These are phyloP conservation scores for Pseudomyrmex dendroicus DNA, from an alignment of 1,140 invertebrate species.

Conservation along the genomic window DNA sequence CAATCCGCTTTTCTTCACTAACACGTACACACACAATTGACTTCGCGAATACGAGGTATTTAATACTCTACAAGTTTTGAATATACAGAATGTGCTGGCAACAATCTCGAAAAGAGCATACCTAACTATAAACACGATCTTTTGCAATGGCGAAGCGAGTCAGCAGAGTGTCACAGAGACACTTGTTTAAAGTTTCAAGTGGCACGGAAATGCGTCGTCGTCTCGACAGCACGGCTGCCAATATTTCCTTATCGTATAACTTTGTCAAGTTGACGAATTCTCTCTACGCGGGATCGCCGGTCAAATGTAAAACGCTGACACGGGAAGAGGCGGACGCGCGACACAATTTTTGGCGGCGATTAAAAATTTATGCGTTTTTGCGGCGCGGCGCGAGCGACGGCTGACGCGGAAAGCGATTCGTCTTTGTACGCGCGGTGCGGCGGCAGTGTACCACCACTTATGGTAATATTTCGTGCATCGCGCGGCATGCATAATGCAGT, in stretches of 20 bases:
- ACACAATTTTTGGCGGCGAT: slow-evolving; percentile 20
- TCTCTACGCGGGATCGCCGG: not conserved
- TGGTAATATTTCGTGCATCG: slow-evolving; percentile 71
- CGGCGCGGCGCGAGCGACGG: too few species aligned
- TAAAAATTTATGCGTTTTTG: slow-evolving; percentile 13
- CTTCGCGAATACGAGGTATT: slow-evolving; percentile 50
- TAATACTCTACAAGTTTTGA: not conserved
- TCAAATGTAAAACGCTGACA: not conserved
- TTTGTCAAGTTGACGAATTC: slow-evolving; percentile 3
- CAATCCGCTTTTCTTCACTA: not conserved
- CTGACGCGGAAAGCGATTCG: slow-evolving; percentile 35
- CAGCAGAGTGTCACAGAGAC: not conserved
- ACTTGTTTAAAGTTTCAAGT: slow-evolving; percentile 13
- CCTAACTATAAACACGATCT: not conserved
- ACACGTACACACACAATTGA: not conserved
- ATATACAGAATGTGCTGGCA: too few species aligned
- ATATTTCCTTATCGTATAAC: not conserved
- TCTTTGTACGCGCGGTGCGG: slow-evolving; percentile 20
- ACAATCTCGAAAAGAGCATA: too few species aligned
- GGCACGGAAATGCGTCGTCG: not conserved
- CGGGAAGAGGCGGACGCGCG: not conserved
- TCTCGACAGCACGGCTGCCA: not conserved
- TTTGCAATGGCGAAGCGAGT: not conserved
- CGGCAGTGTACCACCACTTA: slow-evolving; percentile 52
- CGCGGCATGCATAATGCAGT: slow-evolving; percentile 68